phyloP scores from a whole-genome alignment of 2,113 vertebrate species.

The Hippocampus mohnikei region DNA sequence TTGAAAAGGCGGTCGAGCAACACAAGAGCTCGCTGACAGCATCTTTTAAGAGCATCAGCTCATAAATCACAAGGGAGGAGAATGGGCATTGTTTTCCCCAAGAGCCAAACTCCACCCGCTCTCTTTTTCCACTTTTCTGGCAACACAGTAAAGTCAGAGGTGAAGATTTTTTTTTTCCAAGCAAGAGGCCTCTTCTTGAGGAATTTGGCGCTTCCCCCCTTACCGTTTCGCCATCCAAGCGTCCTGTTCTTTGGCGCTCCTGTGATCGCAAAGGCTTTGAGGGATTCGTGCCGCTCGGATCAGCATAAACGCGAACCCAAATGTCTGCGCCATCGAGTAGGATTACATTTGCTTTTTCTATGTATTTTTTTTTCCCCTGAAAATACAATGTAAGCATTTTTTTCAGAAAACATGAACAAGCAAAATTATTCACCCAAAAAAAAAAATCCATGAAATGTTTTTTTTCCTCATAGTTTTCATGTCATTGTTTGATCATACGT shows the following conservation, averaged over 20 bases:
- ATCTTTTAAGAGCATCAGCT: conserved; percentile 71
- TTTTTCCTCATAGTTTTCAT: not conserved
- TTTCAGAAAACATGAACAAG: not conserved
- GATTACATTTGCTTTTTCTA: not conserved
- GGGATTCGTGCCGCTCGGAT: conserved; percentile 57
- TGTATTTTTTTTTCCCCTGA: not conserved
- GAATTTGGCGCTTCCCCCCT: conserved; percentile 45
- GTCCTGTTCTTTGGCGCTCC: conserved; percentile 40
- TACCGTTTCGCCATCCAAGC: conserved; percentile 40
- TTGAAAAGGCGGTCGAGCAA: conserved; percentile 66
- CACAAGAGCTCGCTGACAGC: conserved; percentile 66
- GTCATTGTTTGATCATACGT: not conserved
- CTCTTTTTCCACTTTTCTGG: conserved; percentile 29
- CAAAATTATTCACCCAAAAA: not conserved
- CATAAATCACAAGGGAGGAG: conserved; percentile 79
- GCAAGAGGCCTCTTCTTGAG: conserved; percentile 32
- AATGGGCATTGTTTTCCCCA: conserved; percentile 72
- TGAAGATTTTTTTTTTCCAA: conserved; percentile 36
- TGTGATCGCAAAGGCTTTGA: conserved; percentile 49
- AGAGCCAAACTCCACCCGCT: conserved; percentile 59
- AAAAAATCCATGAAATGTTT: not conserved
- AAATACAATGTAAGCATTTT: not conserved
- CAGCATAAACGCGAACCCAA: conserved; percentile 50
- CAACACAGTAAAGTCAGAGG: conserved; percentile 49
- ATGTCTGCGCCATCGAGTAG: not conserved